These are phyloP conservation scores for Calosoma granatense DNA, from an alignment of 1,140 invertebrate species.

Conservation along the genomic window DNA sequence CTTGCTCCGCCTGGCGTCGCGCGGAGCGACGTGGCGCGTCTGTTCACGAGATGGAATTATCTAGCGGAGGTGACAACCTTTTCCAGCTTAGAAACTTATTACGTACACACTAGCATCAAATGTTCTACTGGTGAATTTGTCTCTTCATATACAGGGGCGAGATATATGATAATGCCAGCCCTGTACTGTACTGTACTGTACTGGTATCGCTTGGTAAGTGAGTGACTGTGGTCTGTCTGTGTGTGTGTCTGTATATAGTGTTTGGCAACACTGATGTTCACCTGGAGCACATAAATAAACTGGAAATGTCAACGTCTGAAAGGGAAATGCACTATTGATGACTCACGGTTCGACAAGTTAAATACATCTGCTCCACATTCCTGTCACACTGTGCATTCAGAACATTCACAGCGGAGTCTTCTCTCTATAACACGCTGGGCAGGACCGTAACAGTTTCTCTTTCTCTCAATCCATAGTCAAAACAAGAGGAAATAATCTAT, in stretches of 20 bases:
- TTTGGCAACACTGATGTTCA: slow-evolving; percentile 6
- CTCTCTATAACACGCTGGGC: background rate
- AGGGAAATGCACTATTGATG: slow-evolving; percentile 7
- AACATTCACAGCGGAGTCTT: background rate
- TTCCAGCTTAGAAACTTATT: too few species aligned
- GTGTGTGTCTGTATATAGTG: background rate
- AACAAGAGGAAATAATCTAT: too few species aligned
- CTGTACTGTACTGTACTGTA: too few species aligned
- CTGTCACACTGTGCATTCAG: background rate
- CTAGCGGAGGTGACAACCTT: too few species aligned
- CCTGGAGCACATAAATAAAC: slow-evolving; percentile 8
- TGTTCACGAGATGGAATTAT: too few species aligned
- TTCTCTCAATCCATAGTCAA: too few species aligned
- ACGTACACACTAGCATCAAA: too few species aligned
- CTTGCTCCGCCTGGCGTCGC: background rate
- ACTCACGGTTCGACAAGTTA: slow-evolving; percentile 8
- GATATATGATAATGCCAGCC: too few species aligned
- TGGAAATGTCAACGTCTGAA: slow-evolving; percentile 7
- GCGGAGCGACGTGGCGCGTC: background rate
- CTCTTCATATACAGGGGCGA: too few species aligned
- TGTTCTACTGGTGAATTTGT: too few species aligned
- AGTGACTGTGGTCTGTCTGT: background rate
- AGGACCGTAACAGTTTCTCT: too few species aligned
- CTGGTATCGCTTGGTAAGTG: background rate
- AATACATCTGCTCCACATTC: slow-evolving; percentile 7